These are phyloP conservation scores for Ptychoptera albimana DNA, from an alignment of 2,888 invertebrate species.

Conservation along the genomic window DNA sequence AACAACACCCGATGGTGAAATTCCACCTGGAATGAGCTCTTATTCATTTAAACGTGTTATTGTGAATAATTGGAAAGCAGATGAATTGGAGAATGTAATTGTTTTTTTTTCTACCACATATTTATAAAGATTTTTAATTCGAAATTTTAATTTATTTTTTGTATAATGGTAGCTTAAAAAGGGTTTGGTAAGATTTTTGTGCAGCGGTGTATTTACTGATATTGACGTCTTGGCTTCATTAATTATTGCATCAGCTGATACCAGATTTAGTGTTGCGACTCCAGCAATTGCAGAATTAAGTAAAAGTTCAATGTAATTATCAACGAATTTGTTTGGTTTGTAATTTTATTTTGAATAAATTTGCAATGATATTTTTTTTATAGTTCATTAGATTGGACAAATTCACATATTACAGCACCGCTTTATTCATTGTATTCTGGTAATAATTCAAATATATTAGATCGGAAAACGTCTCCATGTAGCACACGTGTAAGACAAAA, in stretches of 20 bases:
- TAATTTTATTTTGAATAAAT: background rate
- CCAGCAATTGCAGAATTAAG: slow-evolving; percentile 73
- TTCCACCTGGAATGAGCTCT: slow-evolving; percentile 64
- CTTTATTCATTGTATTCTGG: slow-evolving; percentile 56
- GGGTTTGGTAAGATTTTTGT: slow-evolving; percentile 67
- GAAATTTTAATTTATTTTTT: slow-evolving; percentile 3
- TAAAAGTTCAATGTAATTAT: slow-evolving; percentile 47
- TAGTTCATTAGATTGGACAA: slow-evolving; percentile 66
- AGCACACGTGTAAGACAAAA: slow-evolving; percentile 74
- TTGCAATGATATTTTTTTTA: slow-evolving; percentile 14
- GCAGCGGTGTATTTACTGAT: slow-evolving; percentile 58
- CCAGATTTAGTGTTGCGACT: slow-evolving; percentile 76
- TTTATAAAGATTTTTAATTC: slow-evolving; percentile 1
- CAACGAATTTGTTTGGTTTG: slow-evolving; percentile 1
- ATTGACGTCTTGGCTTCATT: slow-evolving; percentile 59
- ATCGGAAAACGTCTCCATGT: slow-evolving; percentile 60
- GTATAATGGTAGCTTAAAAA: slow-evolving; percentile 41
- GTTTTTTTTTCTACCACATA: background rate
- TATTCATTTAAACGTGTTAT: slow-evolving; percentile 61
- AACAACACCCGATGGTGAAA: slow-evolving; percentile 22
- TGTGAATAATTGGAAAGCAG: slow-evolving; percentile 55
- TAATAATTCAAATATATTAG: slow-evolving; percentile 36
- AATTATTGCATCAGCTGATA: slow-evolving; percentile 76
- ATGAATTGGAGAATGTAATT: slow-evolving; percentile 62
- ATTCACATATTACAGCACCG: slow-evolving; percentile 48